These are phyloP conservation scores for Catostomus latipinnis DNA, from an alignment of 2,797 vertebrate species.

Conservation along the genomic window DNA sequence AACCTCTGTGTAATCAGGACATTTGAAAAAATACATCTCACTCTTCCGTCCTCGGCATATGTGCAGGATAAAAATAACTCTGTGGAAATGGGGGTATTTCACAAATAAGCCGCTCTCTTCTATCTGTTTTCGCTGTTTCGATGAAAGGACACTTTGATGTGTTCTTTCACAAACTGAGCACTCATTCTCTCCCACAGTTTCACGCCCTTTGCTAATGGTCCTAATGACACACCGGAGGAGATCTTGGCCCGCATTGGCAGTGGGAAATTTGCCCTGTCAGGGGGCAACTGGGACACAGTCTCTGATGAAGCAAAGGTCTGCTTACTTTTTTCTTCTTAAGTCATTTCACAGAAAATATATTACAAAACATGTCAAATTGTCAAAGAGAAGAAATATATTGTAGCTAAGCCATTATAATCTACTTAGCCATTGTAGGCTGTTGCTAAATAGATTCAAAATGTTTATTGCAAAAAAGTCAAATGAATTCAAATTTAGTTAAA, in stretches of 20 bases:
- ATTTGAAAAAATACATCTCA: conserved; percentile 47
- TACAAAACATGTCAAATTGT: too few species aligned
- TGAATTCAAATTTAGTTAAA: too few species aligned
- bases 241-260: conserved; percentile 93
- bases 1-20: conserved; percentile 57
- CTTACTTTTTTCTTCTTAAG: conserved; percentile 25
- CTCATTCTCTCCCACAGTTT: conserved; percentile 75
- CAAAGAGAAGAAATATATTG: too few species aligned
- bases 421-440: too few species aligned
- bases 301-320: conserved; percentile 91
- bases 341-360: too few species aligned
- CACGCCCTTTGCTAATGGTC: conserved; percentile 94
- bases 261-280: conserved; percentile 87
- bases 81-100: conserved; percentile 13
- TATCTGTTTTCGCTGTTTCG: conserved; percentile 19
- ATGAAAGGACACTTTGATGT: conserved; percentile 1
- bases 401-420: too few species aligned
- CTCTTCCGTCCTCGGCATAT: conserved; percentile 31
- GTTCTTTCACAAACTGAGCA: conserved; percentile 36
- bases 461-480: too few species aligned
- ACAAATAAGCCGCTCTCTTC: background rate
- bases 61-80: conserved; percentile 29
- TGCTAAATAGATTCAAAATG: too few species aligned
- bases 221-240: conserved; percentile 92
- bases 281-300: conserved; percentile 95